A percentile compares a stretch with the other conserved stretches of the same genome.
Conservation (phyloP, 2,113 vertebrate genomes). For the Polypterus bichir region DNA sequence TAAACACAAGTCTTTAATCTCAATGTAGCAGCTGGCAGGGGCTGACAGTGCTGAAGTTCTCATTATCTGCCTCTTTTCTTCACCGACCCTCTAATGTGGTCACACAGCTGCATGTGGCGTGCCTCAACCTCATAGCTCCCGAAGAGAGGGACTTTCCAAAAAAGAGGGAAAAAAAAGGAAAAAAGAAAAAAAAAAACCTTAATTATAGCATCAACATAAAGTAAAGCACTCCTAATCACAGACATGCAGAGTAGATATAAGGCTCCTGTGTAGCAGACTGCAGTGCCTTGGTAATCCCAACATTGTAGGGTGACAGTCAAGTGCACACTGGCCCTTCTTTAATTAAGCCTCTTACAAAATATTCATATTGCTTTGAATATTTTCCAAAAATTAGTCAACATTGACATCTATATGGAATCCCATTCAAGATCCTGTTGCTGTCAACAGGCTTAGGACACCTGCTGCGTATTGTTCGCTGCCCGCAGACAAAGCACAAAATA, state of each 20-base stretch:
- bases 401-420: background rate
- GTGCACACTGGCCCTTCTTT: background rate
- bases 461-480: background rate
- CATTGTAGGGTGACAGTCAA: background rate
- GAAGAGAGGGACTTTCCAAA: conserved; percentile 52
- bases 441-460: conserved; percentile 1
- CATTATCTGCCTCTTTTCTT: conserved; percentile 46
- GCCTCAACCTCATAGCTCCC: conserved; percentile 46
- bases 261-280: background rate
- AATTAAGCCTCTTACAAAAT: background rate
- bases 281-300: conserved; percentile 1
- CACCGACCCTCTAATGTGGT: conserved; percentile 56
- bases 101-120: conserved; percentile 55
- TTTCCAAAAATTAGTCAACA: conserved; percentile 2
- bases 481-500: background rate
- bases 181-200: conserved; percentile 11
- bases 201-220: conserved; percentile 13
- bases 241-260: background rate
- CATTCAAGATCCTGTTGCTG: background rate
- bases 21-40: conserved; percentile 51
- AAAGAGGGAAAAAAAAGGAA: conserved; percentile 9
- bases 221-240: background rate
- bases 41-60: conserved; percentile 51
- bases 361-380: background rate
- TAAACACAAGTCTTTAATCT: conserved; percentile 54